These are phyloP conservation scores for Lanistes nyassanus DNA, from an alignment of 1,140 invertebrate genomes.

Conservation along the genomic window DNA sequence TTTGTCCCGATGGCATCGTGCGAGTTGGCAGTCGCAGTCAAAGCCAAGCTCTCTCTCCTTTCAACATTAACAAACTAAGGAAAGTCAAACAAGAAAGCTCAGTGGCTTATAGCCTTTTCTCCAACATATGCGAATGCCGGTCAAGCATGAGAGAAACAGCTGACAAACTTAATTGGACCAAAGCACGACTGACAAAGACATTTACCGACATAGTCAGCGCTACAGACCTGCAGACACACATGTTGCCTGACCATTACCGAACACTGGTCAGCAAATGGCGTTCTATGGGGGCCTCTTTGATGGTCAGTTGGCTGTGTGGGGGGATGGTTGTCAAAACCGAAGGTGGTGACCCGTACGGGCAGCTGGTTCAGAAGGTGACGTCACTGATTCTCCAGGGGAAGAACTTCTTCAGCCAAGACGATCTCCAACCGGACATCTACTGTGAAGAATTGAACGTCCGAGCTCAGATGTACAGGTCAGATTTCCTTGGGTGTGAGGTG, in stretches of 20 bases:
- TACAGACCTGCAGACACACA: neutral
- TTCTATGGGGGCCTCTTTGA: neutral
- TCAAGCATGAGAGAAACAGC: neutral
- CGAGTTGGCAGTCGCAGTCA: conserved; percentile 25
- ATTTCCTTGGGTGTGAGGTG: neutral
- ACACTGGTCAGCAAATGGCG: neutral
- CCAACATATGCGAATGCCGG: neutral
- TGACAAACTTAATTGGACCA: neutral
- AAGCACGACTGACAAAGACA: neutral
- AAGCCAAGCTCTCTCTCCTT: conserved; percentile 8
- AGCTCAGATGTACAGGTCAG: conserved; percentile 5
- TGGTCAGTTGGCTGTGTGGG: neutral
- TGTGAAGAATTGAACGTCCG: neutral
- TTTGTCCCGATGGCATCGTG: conserved; percentile 23
- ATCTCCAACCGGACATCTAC: neutral
- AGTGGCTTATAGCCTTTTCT: neutral
- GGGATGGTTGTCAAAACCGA: neutral
- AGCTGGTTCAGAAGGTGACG: neutral
- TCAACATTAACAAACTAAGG: neutral
- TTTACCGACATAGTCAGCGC: neutral
- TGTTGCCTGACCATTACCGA: neutral
- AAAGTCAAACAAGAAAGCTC: neutral
- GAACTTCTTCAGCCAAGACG: neutral
- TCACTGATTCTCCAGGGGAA: neutral
- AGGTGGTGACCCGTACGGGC: neutral